A percentile compares a stretch with the other conserved stretches of the same genome.
Evolutionary conservation across 2,888 invertebrate species (phyloP).

Genomic region (Epsilonema sp.): DNA sequence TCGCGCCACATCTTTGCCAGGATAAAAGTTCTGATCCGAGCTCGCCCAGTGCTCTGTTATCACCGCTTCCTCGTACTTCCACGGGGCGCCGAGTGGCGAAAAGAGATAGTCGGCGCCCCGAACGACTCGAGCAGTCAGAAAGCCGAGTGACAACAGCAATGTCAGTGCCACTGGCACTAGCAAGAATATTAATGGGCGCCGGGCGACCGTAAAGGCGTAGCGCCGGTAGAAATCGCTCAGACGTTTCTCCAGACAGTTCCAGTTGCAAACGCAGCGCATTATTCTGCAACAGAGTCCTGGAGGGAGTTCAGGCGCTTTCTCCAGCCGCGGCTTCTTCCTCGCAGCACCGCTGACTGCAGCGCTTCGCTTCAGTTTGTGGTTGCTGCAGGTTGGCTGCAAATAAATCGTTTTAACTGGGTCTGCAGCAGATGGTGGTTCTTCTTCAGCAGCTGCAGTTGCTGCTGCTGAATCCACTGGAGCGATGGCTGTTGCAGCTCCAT

Average conservation of each 20-base stretch:
- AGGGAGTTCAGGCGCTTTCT: no score
- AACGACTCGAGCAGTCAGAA: neutral
- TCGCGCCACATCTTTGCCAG: neutral
- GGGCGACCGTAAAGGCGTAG: conserved; percentile 4
- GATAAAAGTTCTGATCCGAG: conserved; percentile 3
- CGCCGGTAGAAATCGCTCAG: conserved; percentile 2
- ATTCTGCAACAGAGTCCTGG: no score
- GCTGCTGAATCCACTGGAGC: no score
- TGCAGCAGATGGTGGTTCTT: no score
- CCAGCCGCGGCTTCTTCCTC: no score
- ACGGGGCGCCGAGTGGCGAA: conserved; percentile 4
- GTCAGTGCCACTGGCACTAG: conserved; percentile 4
- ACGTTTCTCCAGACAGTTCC: conserved; percentile 2
- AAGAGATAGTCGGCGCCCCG: conserved; percentile 1
- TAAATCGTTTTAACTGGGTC: no score
- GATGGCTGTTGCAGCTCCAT: no score
- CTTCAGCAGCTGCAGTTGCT: no score
- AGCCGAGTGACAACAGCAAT: neutral
- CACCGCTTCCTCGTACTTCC: neutral
- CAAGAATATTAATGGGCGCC: neutral
- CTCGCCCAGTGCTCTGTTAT: conserved; percentile 1
- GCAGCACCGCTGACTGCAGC: no score
- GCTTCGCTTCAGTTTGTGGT: no score
- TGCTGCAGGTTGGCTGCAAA: no score
- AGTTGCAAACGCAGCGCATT: no score